These are phyloP conservation scores for Zapornia atra DNA, from an alignment of 2,113 vertebrate genomes.

Conservation along the genomic window DNA sequence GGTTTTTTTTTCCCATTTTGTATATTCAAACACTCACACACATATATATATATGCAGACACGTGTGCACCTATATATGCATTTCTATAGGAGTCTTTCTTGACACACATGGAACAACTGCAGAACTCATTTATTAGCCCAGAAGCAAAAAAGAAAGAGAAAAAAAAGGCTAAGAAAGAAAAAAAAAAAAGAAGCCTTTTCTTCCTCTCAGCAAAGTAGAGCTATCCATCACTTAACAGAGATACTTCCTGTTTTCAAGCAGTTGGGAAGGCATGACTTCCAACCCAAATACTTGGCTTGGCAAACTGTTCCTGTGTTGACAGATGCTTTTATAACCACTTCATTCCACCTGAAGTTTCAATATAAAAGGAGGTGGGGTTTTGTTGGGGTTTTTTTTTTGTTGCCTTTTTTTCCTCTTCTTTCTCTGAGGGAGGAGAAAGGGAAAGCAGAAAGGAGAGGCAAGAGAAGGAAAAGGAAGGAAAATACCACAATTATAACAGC, in stretches of 20 bases:
- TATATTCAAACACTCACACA: not conserved
- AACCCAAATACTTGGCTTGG: slow-evolving; percentile 89
- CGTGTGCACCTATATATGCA: not conserved
- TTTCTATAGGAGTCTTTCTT: not conserved
- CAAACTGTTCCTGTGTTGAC: slow-evolving; percentile 80
- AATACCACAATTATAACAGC: slow-evolving; percentile 59
- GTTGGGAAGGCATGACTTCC: slow-evolving; percentile 80
- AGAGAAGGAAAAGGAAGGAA: slow-evolving; percentile 55
- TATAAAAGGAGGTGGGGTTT: slow-evolving; percentile 60
- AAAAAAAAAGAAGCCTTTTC: slow-evolving; percentile 56
- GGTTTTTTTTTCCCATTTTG: not conserved
- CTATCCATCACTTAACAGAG: slow-evolving; percentile 88
- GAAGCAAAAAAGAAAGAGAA: slow-evolving; percentile 48
- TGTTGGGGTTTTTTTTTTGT: not conserved
- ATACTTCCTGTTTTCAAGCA: slow-evolving; percentile 92
- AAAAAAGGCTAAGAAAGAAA: not conserved
- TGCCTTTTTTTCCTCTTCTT: not conserved
- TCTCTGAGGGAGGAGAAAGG: not conserved
- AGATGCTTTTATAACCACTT: slow-evolving; percentile 84
- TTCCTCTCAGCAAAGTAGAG: slow-evolving; percentile 80
- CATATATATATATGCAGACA: not conserved
- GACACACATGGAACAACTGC: slow-evolving; percentile 59
- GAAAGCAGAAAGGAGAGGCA: slow-evolving; percentile 55
- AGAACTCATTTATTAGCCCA: slow-evolving; percentile 77
- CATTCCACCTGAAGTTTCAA: slow-evolving; percentile 82